Conservation (phyloP, 23 tunicate species). For the Clavelina lepadiformis region DNA sequence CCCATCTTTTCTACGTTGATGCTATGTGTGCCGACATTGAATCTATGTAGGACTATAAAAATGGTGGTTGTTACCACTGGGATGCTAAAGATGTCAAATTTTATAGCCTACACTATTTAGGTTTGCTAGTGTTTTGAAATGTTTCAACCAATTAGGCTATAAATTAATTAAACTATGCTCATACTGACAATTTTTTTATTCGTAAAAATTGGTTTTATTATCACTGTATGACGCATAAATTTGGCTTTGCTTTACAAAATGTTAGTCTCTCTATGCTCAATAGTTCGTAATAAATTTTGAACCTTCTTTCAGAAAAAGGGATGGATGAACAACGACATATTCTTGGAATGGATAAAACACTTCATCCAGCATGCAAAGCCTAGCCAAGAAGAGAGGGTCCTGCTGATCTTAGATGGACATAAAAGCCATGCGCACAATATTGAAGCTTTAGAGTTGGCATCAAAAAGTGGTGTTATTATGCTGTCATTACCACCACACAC, state of each 20-base stretch:
- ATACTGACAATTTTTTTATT: conserved; percentile 1
- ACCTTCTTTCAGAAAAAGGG: conserved; percentile 9
- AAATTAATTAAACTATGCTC: conserved; percentile 4
- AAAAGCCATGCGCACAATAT: conserved; percentile 9
- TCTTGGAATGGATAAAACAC: conserved; percentile 5
- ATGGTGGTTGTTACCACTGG: conserved; percentile 4
- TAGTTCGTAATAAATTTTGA: conserved; percentile 3
- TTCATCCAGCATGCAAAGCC: conserved; percentile 8
- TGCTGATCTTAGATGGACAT: conserved; percentile 10
- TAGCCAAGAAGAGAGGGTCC: conserved; percentile 4
- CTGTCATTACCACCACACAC: conserved; percentile 23
- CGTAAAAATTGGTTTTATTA: conserved; percentile 1
- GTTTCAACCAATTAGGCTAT: conserved; percentile 1
- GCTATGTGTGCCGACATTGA: conserved; percentile 2
- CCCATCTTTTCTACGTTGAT: conserved; percentile 3
- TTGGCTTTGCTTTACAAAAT: not conserved
- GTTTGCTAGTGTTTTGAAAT: conserved; percentile 4
- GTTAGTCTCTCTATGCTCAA: conserved; percentile 3
- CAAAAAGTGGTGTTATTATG: conserved; percentile 18
- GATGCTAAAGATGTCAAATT: conserved; percentile 1
- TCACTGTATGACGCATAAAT: too few species aligned
- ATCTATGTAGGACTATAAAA: conserved; percentile 1
- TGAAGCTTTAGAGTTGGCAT: conserved; percentile 1
- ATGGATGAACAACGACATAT: conserved; percentile 15
- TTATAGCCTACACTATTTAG: not conserved